Conservation (phyloP, 2,888 invertebrate species). For the Mantis religiosa region DNA sequence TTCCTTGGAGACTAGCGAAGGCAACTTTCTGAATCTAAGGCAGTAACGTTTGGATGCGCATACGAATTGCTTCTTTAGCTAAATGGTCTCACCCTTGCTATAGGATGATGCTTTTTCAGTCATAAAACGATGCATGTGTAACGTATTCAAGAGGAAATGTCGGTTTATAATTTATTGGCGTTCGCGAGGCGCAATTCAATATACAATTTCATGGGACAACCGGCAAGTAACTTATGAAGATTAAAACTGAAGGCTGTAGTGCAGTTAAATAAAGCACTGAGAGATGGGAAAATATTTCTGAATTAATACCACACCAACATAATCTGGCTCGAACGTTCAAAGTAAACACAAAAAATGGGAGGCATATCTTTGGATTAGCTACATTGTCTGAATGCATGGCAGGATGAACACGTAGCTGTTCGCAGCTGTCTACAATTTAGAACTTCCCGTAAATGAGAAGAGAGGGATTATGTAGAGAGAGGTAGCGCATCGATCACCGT, state of each 20-base stretch:
- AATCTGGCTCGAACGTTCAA: too few relatives aligned
- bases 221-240: neutral
- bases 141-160: neutral
- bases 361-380: too few relatives aligned
- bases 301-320: too few relatives aligned
- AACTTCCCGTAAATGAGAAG: too few relatives aligned
- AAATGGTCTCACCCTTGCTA: neutral
- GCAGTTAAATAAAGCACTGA: too few relatives aligned
- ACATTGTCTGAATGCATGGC: too few relatives aligned
- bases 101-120: neutral
- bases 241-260: neutral
- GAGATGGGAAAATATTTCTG: too few relatives aligned
- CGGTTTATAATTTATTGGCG: neutral
- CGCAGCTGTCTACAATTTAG: too few relatives aligned
- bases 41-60: neutral
- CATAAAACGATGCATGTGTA: neutral
- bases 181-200: neutral
- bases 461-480: too few relatives aligned
- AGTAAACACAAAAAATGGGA: too few relatives aligned
- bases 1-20: neutral
- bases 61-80: neutral
- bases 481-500: too few relatives aligned
- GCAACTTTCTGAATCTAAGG: neutral
- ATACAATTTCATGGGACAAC: neutral
- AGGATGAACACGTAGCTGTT: too few relatives aligned